Evolutionary conservation across 2,797 vertebrate genomes (phyloP).

Genomic region (Euphonia xanthogaster): DNA sequence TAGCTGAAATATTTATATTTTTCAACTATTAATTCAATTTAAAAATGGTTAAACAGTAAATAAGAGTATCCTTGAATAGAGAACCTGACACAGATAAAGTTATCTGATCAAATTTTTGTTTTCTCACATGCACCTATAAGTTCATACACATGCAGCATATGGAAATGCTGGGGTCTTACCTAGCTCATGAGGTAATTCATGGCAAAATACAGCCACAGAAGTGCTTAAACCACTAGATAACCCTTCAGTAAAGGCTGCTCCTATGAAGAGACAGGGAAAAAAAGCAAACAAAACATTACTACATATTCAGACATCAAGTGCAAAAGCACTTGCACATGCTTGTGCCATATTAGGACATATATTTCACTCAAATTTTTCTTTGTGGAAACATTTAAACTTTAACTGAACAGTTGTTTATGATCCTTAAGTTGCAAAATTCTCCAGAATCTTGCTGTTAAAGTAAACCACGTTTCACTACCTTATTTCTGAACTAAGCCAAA

Average conservation of each 20-base stretch:
- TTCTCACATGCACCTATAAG: background rate
- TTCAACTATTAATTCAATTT: background rate
- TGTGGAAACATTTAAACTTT: background rate
- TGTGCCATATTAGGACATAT: background rate
- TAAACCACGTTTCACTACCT: background rate
- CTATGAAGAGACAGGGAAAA: slow-evolving; percentile 68
- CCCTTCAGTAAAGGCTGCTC: slow-evolving; percentile 93
- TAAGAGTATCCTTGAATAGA: background rate
- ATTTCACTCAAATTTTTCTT: background rate
- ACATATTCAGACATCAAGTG: background rate
- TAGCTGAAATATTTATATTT: background rate
- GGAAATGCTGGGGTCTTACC: slow-evolving; percentile 78
- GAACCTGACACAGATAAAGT: background rate
- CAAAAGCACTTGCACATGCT: background rate
- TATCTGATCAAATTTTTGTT: background rate
- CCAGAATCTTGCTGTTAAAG: background rate
- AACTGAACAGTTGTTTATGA: background rate
- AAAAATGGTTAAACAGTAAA: background rate
- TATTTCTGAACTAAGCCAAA: background rate
- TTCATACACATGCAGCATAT: background rate
- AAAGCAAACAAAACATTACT: background rate
- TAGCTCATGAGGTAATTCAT: slow-evolving; percentile 94
- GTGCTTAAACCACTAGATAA: slow-evolving; percentile 95
- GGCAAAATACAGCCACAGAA: slow-evolving; percentile 96
- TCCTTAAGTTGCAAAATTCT: background rate